Percentiles rank a stretch among this genome's conserved stretches.
These are phyloP conservation scores for Alosa sapidissima DNA, from an alignment of 2,797 vertebrate genomes.

Conservation along the genomic window DNA sequence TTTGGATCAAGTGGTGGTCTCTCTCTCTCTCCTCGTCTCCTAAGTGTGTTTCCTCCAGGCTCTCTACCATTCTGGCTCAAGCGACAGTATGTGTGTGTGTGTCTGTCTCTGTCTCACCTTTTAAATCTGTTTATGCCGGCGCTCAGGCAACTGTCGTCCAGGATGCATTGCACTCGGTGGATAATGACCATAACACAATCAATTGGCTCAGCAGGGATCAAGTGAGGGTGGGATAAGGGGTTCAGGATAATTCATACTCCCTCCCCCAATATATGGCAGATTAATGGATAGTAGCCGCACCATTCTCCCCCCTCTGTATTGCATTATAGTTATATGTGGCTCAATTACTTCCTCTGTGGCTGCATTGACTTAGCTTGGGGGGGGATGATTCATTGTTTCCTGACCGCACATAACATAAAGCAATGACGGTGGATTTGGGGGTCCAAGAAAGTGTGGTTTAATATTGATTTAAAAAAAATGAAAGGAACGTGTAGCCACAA, in stretches of 20 bases:
- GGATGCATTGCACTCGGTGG: conserved; percentile 68
- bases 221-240: conserved; percentile 68
- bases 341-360: conserved; percentile 36
- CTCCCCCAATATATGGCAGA: conserved; percentile 68
- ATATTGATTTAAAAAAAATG: conserved; percentile 45
- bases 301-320: conserved; percentile 20
- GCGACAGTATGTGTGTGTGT: too few relatives aligned
- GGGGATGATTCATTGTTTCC: conserved; percentile 23
- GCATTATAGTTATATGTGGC: conserved; percentile 42
- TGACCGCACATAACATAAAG: conserved; percentile 27
- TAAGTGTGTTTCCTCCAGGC: too few relatives aligned
- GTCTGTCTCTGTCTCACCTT: conserved; percentile 53
- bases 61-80: too few relatives aligned
- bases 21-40: background rate
- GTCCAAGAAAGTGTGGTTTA: conserved; percentile 29
- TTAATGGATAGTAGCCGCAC: conserved; percentile 64
- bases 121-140: conserved; percentile 74
- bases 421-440: conserved; percentile 23
- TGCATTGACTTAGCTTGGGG: conserved; percentile 26
- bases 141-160: conserved; percentile 66
- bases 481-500: conserved; percentile 28
- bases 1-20: conserved; percentile 27
- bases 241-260: conserved; percentile 72
- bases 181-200: conserved; percentile 78
- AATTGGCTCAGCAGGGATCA: conserved; percentile 62